Percentiles rank a stretch among this genome's conserved stretches.
These are phyloP conservation scores for Promerops cafer DNA, from an alignment of 2,113 vertebrate species.

Conservation along the genomic window DNA sequence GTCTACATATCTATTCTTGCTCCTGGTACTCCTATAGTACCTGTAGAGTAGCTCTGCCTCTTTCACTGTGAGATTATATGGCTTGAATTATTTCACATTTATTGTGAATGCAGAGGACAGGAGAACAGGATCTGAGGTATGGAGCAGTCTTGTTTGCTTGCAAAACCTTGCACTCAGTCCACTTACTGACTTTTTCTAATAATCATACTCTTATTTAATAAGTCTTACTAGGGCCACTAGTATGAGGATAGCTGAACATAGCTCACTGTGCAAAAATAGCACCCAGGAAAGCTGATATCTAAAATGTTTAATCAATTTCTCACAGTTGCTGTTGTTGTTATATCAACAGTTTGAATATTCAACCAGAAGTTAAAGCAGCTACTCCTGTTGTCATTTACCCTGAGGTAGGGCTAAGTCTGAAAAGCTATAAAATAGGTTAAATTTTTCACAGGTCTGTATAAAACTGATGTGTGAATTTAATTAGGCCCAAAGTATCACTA, in stretches of 20 bases:
- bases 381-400: neutral
- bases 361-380: neutral
- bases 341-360: neutral
- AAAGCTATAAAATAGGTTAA: neutral
- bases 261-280: neutral
- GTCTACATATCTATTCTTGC: neutral
- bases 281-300: neutral
- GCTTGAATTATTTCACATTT: neutral
- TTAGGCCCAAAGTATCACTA: neutral
- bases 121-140: neutral
- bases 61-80: neutral
- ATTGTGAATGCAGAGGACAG: neutral
- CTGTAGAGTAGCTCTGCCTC: neutral
- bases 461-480: neutral
- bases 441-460: neutral
- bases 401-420: neutral
- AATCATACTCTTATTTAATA: neutral
- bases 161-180: neutral
- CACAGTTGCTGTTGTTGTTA: neutral
- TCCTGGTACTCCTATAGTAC: neutral
- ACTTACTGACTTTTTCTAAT: neutral
- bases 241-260: neutral
- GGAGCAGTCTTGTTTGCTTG: neutral
- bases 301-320: neutral
- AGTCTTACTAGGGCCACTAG: neutral